Evolutionary conservation across 2,797 vertebrate species (phyloP).

Genomic region (Girardinus metallicus): DNA sequence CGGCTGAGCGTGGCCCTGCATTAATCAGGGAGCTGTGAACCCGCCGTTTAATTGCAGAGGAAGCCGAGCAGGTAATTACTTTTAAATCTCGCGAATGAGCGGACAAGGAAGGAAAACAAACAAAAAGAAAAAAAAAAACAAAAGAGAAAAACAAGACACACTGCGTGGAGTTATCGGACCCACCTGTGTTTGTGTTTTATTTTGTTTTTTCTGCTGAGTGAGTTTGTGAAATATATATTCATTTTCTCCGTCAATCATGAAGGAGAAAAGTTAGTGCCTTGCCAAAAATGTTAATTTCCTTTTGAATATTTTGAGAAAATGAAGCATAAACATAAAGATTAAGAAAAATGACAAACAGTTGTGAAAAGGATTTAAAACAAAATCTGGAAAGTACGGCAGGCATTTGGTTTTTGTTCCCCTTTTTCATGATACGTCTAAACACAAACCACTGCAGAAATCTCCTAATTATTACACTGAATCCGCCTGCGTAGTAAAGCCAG

Average conservation of each 20-base stretch:
- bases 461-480: background rate
- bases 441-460: background rate
- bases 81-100: conserved; percentile 88
- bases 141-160: conserved; percentile 48
- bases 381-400: background rate
- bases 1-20: conserved; percentile 89
- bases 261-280: background rate
- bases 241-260: too few species aligned
- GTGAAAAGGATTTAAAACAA: background rate
- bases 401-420: background rate
- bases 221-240: background rate
- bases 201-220: background rate
- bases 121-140: conserved; percentile 50
- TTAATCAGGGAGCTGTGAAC: conserved; percentile 90
- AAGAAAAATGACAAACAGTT: background rate
- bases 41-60: conserved; percentile 86
- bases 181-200: background rate
- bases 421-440: background rate
- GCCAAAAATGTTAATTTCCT: background rate
- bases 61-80: conserved; percentile 98
- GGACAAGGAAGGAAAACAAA: conserved; percentile 35
- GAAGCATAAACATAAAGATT: background rate
- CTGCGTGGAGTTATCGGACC: conserved; percentile 21
- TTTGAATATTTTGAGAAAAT: background rate
- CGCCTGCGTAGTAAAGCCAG: background rate